Base-by-base conservation (phyloP, 2,888 invertebrate genomes). In the Odontocerum albicorne region DNA sequence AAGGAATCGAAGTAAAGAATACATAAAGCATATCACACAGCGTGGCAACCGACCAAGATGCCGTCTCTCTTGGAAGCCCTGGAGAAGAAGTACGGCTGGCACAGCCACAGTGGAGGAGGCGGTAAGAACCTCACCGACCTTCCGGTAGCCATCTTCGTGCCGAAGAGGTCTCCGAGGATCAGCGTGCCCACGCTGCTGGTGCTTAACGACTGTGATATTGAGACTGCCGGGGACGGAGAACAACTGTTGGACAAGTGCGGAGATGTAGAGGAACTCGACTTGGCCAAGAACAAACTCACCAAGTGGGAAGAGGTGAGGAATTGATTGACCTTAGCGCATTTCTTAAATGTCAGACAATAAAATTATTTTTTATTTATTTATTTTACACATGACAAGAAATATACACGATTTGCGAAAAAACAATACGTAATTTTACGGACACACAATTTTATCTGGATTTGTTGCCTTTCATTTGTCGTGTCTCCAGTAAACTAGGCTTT, bases 241-340 rank as follows among this genome's bases (percentile, higher is more conserved):
- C 86, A 84, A 58, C 79, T 94, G 51, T 85, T 87, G 32, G 88
- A 87, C 64, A 91, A 91, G 70, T 94, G 92, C 70, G 86, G 88
- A 47, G 87, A 89, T 64, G 95, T 96, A n/a, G 88, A 91, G 64
- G 96, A 96, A 72, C 80, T 96, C 63, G 96, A 97, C 71, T 80
- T 97, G 64, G 94, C 96, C 33, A 92, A 95, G 70, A 97, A 97
- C 72, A 88, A 90, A 69, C 81, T 96, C 16, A 84, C 86, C 57
- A 86, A 90, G 66, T 95, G 96, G 94, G 82, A 84, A 64, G 94
- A 96, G 82, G 92, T 90, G 74, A 72, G 68, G 56, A 15, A 13
- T 15, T n/a, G n/a, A n/a, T n/a, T n/a, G n/a, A n/a, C n/a, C n/a
- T n/a, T n/a, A n/a, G n/a, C n/a, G n/a, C n/a, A n/a, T n/a, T n/a